These are phyloP conservation scores for Eurytoma californica DNA, from an alignment of 2,888 invertebrate species.

Conservation along the genomic window DNA sequence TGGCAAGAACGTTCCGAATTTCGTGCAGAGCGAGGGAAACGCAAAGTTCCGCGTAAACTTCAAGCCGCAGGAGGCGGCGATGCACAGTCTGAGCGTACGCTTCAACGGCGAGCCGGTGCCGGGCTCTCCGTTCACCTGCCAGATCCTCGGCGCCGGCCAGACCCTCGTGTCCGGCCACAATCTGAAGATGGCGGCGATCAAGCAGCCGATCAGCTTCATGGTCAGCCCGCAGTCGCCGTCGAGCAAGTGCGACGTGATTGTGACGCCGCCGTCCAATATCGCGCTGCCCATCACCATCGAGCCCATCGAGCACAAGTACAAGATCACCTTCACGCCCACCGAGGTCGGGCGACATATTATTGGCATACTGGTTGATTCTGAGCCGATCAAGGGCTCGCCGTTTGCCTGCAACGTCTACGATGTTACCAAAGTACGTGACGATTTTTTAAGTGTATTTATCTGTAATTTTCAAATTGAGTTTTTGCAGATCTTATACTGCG, in stretches of 20 bases:
- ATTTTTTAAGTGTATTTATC: neutral
- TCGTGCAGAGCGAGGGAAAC: conserved; percentile 97
- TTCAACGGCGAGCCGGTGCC: conserved; percentile 83
- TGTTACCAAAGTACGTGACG: conserved; percentile 83
- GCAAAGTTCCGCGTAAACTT: conserved; percentile 96
- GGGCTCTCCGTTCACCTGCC: conserved; percentile 96
- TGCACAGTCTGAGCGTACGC: conserved; percentile 92
- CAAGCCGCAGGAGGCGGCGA: conserved; percentile 94
- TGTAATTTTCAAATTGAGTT: too few relatives aligned
- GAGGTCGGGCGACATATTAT: conserved; percentile 92
- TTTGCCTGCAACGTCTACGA: conserved; percentile 97
- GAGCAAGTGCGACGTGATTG: conserved; percentile 76
- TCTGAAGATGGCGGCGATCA: conserved; percentile 83
- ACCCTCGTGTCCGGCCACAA: conserved; percentile 82
- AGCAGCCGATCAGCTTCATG: conserved; percentile 79
- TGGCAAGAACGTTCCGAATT: conserved; percentile 97
- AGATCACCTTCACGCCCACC: conserved; percentile 87
- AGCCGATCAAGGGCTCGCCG: conserved; percentile 92
- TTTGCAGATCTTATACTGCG: too few relatives aligned
- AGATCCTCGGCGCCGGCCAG: conserved; percentile 83
- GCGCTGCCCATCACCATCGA: conserved; percentile 85
- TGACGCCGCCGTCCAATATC: conserved; percentile 90
- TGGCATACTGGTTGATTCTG: conserved; percentile 87
- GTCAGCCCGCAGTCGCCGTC: conserved; percentile 77
- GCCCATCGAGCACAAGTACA: conserved; percentile 81